These are phyloP conservation scores for Sinohyriopsis cumingii DNA, from an alignment of 2,888 invertebrate species.

Conservation along the genomic window DNA sequence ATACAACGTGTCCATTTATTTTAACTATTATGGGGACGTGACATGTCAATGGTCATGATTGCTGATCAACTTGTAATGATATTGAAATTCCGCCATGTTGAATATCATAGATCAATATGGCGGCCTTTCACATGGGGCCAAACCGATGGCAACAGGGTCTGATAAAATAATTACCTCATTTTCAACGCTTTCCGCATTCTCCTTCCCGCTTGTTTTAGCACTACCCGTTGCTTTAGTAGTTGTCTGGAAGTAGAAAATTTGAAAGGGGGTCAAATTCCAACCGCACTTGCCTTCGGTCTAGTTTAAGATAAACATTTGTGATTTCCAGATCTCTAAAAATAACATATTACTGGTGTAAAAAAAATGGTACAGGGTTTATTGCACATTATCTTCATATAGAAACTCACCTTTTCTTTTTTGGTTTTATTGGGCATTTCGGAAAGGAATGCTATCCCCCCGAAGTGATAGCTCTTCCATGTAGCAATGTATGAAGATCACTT, in stretches of 20 bases:
- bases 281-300: background rate
- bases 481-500: constrained; percentile 45
- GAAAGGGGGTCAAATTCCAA: background rate
- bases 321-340: background rate
- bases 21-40: background rate
- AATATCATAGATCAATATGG: constrained; percentile 57
- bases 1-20: background rate
- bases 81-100: constrained; percentile 53
- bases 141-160: constrained; percentile 1
- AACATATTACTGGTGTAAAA: background rate
- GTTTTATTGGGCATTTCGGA: constrained; percentile 66
- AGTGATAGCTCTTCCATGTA: constrained; percentile 37
- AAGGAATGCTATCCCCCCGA: constrained; percentile 31
- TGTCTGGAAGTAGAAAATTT: constrained; percentile 47
- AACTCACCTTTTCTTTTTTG: constrained; percentile 65
- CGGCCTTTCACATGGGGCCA: constrained; percentile 24
- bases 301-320: constrained; percentile 4
- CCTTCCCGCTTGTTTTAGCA: constrained; percentile 58
- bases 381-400: background rate
- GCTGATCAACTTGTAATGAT: too few species aligned
- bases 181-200: constrained; percentile 61
- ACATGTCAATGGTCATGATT: background rate
- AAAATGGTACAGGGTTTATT: constrained; percentile 1
- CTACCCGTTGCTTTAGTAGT: constrained; percentile 55
- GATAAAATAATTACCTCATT: constrained; percentile 54